Evolutionary conservation across 2,888 invertebrate genomes (phyloP).

Genomic region (Pyrocoelia pectoralis): DNA sequence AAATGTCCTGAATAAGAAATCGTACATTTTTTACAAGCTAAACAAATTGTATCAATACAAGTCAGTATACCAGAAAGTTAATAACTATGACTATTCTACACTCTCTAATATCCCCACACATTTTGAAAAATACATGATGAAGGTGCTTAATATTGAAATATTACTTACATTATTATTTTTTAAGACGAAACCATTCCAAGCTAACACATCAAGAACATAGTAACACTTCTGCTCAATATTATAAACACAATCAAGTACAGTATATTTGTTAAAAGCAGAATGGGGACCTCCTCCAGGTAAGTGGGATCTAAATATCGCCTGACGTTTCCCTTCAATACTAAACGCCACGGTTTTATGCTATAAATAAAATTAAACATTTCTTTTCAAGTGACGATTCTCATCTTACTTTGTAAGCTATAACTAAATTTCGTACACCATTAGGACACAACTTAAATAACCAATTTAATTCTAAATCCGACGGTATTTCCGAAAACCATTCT

Average conservation of each 20-base stretch:
- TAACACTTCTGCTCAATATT: slow-evolving; percentile 67
- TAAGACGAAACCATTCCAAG: slow-evolving; percentile 79
- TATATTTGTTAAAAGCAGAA: slow-evolving; percentile 57
- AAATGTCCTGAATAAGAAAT: too few relatives aligned
- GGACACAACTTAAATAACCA: slow-evolving; percentile 86
- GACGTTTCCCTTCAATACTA: slow-evolving; percentile 69
- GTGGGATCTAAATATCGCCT: slow-evolving; percentile 67
- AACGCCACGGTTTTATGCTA: slow-evolving; percentile 77
- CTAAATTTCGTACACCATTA: slow-evolving; percentile 80
- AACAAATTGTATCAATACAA: too few relatives aligned
- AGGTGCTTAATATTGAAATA: background rate
- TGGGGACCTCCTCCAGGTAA: slow-evolving; percentile 77
- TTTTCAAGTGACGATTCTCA: background rate
- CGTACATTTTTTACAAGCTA: too few relatives aligned
- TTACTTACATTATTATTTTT: slow-evolving; percentile 75
- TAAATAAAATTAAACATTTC: slow-evolving; percentile 45
- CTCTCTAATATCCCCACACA: too few relatives aligned
- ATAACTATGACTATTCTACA: too few relatives aligned
- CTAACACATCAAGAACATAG: slow-evolving; percentile 84
- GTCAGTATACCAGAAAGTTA: too few relatives aligned
- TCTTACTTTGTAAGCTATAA: slow-evolving; percentile 74
- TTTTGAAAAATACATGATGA: too few relatives aligned
- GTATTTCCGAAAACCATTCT: slow-evolving; percentile 92
- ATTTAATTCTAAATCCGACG: slow-evolving; percentile 73
- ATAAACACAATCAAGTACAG: slow-evolving; percentile 87